phyloP scores from a whole-genome alignment of 2,888 invertebrate species.

The Schizaphis graminum region DNA sequence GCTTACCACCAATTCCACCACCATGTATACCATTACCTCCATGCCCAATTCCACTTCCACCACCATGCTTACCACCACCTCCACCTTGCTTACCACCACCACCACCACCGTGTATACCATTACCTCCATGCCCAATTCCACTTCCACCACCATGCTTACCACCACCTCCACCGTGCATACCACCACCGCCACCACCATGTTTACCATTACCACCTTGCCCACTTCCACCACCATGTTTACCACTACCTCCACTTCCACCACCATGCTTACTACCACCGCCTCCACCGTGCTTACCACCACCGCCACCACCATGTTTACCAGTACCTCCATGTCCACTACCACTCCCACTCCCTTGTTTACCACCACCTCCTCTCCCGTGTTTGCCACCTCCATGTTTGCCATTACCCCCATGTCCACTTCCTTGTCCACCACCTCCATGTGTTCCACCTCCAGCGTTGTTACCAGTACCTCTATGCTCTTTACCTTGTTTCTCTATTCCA shows the following conservation, averaged over 20 bases:
- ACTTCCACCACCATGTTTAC: not conserved
- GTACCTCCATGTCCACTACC: not conserved
- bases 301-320: not conserved
- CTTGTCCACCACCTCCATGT: not conserved
- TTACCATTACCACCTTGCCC: not conserved
- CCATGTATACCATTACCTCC: not conserved
- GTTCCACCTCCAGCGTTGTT: not conserved
- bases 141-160: not conserved
- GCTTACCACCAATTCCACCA: not conserved
- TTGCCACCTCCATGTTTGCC: not conserved
- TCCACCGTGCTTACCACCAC: not conserved
- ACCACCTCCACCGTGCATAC: not conserved
- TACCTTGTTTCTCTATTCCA: not conserved
- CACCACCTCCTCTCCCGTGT: too few relatives aligned
- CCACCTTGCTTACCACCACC: not conserved
- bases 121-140: not conserved
- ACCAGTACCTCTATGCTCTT: not conserved
- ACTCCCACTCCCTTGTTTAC: not conserved
- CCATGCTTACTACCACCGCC: not conserved
- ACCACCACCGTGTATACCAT: not conserved
- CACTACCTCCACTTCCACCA: not conserved
- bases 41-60: not conserved
- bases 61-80: not conserved
- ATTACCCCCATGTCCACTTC: not conserved
- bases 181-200: not conserved